These are phyloP conservation scores for Tiliacea citrago DNA, from an alignment of 2,888 invertebrate species.

Conservation along the genomic window DNA sequence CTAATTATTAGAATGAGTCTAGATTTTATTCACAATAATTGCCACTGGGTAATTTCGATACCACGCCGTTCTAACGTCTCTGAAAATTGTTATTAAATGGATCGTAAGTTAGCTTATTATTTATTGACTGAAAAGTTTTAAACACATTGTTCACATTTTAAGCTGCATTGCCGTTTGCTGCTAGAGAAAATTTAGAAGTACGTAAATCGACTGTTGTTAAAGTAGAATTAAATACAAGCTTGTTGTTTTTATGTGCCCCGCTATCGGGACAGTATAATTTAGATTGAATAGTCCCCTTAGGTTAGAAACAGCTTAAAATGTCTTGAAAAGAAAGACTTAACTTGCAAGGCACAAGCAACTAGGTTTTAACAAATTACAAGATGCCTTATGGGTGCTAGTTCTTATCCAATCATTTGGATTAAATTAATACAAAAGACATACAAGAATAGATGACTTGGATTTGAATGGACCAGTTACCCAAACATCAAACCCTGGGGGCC, in stretches of 20 bases:
- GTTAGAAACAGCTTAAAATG: slow-evolving; percentile 16
- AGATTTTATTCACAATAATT: too few relatives aligned
- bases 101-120: too few relatives aligned
- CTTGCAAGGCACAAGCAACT: neutral
- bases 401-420: neutral
- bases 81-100: too few relatives aligned
- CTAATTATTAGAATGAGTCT: too few relatives aligned
- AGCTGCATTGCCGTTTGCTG: neutral
- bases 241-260: slow-evolving; percentile 13
- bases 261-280: slow-evolving; percentile 24
- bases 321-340: neutral
- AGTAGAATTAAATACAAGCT: slow-evolving; percentile 5
- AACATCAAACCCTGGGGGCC: neutral
- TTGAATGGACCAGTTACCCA: neutral
- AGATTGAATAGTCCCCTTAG: slow-evolving; percentile 33
- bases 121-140: too few relatives aligned
- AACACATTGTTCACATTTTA: too few relatives aligned
- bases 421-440: neutral
- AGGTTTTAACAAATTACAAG: neutral
- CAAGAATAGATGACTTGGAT: neutral
- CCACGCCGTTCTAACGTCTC: too few relatives aligned
- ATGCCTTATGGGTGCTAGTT: neutral
- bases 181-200: slow-evolving; percentile 1
- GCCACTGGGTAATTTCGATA: too few relatives aligned
- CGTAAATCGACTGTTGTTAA: slow-evolving; percentile 18